phyloP scores from a whole-genome alignment of 1,140 invertebrate species.

The Notospermus geniculatus region DNA sequence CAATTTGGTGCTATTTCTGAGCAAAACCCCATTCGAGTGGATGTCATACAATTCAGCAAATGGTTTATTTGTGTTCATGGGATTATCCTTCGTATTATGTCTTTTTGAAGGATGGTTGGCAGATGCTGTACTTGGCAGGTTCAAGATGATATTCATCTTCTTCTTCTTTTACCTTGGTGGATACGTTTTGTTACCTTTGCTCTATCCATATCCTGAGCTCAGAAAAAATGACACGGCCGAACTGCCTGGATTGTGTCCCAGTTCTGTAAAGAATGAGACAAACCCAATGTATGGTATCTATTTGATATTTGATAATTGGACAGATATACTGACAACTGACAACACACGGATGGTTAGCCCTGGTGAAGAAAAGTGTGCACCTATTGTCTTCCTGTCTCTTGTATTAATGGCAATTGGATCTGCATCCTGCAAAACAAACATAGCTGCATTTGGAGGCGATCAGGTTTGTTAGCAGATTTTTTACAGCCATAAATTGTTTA shows the following conservation, averaged over 20 bases:
- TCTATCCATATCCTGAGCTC: slow-evolving; percentile 7
- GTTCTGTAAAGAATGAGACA: too few species aligned
- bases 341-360: too few species aligned
- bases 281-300: too few species aligned
- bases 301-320: too few species aligned
- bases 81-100: slow-evolving; percentile 56
- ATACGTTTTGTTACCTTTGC: slow-evolving; percentile 50
- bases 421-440: slow-evolving; percentile 58
- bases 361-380: slow-evolving; percentile 33
- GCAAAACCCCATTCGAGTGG: slow-evolving; percentile 55
- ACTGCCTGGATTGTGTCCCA: background rate
- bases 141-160: slow-evolving; percentile 54
- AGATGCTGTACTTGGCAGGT: slow-evolving; percentile 57
- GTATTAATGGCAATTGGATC: slow-evolving; percentile 55
- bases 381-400: slow-evolving; percentile 34
- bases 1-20: slow-evolving; percentile 60
- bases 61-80: slow-evolving; percentile 56
- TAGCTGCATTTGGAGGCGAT: slow-evolving; percentile 62
- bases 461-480: slow-evolving; percentile 42
- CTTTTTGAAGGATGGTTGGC: slow-evolving; percentile 59
- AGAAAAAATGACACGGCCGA: background rate
- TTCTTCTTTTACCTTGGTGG: slow-evolving; percentile 56
- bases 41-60: slow-evolving; percentile 54
- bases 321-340: too few species aligned
- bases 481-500: too few species aligned